Evolutionary conservation across 2,797 vertebrate genomes (phyloP).

Genomic region (Corythornis leucogaster): DNA sequence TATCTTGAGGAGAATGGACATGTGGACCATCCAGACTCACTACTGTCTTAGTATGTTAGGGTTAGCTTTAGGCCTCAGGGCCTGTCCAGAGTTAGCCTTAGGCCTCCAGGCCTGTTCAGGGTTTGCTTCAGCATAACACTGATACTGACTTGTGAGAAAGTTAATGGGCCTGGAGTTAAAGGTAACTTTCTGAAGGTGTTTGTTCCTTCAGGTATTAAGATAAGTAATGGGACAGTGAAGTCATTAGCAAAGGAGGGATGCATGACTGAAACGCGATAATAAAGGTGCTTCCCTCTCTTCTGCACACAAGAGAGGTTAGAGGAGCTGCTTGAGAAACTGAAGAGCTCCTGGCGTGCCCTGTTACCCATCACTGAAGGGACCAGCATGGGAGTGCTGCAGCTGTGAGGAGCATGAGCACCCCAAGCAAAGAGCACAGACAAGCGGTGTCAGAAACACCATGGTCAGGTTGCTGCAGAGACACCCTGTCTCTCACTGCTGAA

Average conservation of each 20-base stretch:
- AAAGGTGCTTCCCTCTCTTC: background rate
- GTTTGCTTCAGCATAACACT: too few species aligned
- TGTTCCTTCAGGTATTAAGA: background rate
- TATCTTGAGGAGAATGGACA: too few species aligned
- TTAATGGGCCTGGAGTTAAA: background rate
- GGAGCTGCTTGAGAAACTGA: background rate
- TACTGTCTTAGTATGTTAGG: too few species aligned
- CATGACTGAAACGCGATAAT: background rate
- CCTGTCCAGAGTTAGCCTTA: too few species aligned
- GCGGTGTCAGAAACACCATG: accelerated
- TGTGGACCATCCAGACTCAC: too few species aligned
- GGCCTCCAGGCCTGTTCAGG: too few species aligned
- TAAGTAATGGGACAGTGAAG: background rate
- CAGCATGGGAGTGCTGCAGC: accelerated
- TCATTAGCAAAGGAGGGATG: background rate
- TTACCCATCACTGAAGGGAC: accelerated
- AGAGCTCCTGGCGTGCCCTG: accelerated
- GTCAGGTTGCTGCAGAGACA: accelerated
- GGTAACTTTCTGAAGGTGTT: background rate
- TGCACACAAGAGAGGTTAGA: background rate
- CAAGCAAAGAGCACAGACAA: accelerated
- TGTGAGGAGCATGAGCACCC: background rate
- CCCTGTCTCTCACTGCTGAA: background rate
- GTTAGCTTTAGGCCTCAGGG: too few species aligned
- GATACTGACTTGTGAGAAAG: too few species aligned